Evolutionary conservation across 2,113 vertebrate species (phyloP).

Genomic region (Rhinopomastus cyanomelas): DNA sequence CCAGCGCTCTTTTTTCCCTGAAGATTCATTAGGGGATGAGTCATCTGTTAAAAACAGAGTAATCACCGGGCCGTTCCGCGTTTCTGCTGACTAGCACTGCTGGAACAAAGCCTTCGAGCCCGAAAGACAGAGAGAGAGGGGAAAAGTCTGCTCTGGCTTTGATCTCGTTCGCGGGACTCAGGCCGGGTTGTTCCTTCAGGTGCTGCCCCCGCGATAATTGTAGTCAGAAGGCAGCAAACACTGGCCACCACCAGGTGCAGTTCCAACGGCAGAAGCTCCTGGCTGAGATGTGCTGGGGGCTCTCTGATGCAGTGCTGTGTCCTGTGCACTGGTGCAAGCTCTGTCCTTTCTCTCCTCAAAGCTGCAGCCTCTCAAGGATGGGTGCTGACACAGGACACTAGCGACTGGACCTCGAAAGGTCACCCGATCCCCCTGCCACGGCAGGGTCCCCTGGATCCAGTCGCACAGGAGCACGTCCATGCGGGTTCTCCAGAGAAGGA

Average conservation of each 20-base stretch:
- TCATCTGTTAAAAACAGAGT: slow-evolving; percentile 59
- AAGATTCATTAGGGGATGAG: slow-evolving; percentile 46
- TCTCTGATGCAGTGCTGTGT: background rate
- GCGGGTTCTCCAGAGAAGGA: no score
- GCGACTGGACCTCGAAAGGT: no score
- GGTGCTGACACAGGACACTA: no score
- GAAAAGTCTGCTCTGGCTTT: background rate
- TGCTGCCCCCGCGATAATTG: background rate
- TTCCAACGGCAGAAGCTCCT: background rate
- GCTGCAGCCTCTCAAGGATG: background rate
- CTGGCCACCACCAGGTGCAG: background rate
- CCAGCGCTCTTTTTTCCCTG: slow-evolving; percentile 44
- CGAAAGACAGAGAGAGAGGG: accelerated
- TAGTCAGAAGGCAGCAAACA: background rate
- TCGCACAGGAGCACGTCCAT: no score
- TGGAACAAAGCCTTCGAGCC: slow-evolving; percentile 13
- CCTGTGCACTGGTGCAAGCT: background rate
- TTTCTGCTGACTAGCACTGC: slow-evolving; percentile 58
- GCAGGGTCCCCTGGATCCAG: no score
- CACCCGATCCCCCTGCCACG: no score
- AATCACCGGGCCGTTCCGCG: slow-evolving; percentile 48
- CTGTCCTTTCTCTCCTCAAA: slow-evolving; percentile 1
- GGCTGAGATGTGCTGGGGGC: background rate
- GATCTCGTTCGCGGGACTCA: background rate
- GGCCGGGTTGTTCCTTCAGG: slow-evolving; percentile 14